These are phyloP conservation scores for Teleogryllus oceanicus DNA, from an alignment of 2,888 invertebrate species.

Conservation along the genomic window DNA sequence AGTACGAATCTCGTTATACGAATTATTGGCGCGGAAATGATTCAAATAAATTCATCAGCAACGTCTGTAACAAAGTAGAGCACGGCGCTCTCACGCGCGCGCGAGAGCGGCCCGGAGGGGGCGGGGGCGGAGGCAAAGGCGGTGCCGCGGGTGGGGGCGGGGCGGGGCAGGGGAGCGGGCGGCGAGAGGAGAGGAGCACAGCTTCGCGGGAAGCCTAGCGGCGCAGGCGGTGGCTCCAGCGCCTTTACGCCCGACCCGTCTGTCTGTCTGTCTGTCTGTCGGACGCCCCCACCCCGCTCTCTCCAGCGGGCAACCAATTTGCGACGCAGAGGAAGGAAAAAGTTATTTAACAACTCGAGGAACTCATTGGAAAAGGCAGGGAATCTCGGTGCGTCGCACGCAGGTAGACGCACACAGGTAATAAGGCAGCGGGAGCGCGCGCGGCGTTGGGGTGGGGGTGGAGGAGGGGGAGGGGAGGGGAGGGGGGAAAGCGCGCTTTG, in stretches of 20 bases:
- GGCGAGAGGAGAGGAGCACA: no score
- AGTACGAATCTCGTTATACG: slow-evolving; percentile 35
- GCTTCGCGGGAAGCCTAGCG: no score
- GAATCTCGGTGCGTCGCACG: neutral
- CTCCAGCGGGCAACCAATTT: no score
- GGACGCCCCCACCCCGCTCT: no score
- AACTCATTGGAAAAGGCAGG: neutral
- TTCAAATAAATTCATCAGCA: slow-evolving; percentile 36
- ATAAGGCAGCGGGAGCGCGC: no score
- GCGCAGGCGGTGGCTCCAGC: no score
- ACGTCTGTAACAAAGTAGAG: slow-evolving; percentile 31
- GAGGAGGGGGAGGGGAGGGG: no score
- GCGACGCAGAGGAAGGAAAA: neutral
- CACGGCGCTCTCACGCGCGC: neutral
- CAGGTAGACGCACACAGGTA: neutral
- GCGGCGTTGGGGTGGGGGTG: no score
- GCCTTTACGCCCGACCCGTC: no score
- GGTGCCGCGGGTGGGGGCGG: neutral
- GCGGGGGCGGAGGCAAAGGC: neutral
- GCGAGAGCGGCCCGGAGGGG: neutral
- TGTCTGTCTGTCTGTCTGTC: no score
- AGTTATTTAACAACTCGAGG: slow-evolving; percentile 22
- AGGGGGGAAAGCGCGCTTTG: no score
- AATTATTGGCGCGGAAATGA: slow-evolving; percentile 35
- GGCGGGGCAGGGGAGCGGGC: no score